phyloP scores from a whole-genome alignment of 2,113 vertebrate genomes.

The human region DNA sequence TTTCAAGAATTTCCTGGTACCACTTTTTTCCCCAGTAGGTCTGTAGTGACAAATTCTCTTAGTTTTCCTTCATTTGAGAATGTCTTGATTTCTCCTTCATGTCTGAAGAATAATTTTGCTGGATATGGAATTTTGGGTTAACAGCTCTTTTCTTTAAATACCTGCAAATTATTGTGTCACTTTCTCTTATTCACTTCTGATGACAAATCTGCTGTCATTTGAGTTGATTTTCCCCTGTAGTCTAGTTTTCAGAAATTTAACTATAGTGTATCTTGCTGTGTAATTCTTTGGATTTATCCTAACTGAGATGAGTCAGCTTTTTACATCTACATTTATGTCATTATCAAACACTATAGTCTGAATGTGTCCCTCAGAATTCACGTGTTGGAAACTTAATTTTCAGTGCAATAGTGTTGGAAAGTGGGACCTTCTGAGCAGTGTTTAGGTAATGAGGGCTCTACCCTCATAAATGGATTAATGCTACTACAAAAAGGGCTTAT shows the following conservation, averaged over 20 bases:
- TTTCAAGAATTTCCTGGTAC: background rate
- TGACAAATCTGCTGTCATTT: background rate
- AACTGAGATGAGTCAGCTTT: background rate
- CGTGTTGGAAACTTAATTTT: background rate
- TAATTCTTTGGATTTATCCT: background rate
- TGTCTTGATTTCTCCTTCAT: background rate
- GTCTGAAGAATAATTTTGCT: background rate
- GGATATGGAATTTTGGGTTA: background rate
- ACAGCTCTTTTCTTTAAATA: background rate
- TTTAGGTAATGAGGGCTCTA: background rate
- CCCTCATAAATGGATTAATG: background rate
- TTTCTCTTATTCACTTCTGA: background rate
- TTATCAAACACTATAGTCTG: background rate
- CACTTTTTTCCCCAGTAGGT: background rate
- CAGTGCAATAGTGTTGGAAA: background rate
- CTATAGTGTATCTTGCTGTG: background rate
- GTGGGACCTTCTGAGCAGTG: background rate
- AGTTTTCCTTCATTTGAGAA: background rate
- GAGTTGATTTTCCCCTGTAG: background rate
- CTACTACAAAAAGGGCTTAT: background rate
- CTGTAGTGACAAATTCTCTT: background rate
- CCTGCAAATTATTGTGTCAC: background rate
- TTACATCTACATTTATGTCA: background rate
- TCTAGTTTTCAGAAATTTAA: background rate
- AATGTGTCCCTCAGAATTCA: background rate